Evolutionary conservation across 2,113 vertebrate species (phyloP).

Genomic region (Ellobius talpinus): DNA sequence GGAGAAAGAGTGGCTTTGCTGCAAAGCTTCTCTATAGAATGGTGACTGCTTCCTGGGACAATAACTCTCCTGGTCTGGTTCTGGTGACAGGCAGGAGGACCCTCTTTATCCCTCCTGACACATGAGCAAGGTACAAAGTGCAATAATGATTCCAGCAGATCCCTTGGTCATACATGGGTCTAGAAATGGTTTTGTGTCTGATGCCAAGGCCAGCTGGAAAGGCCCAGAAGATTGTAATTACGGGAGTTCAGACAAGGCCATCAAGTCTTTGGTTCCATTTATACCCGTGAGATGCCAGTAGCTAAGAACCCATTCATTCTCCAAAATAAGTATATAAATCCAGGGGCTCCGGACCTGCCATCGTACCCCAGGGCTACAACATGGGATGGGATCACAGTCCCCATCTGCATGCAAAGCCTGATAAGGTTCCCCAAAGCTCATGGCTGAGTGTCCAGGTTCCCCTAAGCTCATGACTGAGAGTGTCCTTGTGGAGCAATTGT

Average conservation of each 20-base stretch:
- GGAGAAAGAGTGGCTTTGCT: not conserved
- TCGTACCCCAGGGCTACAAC: too few species aligned
- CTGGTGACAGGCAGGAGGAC: not conserved
- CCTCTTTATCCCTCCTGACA: not conserved
- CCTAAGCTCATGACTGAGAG: rapidly evolving
- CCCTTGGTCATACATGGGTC: not conserved
- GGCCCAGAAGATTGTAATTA: not conserved
- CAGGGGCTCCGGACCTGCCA: not conserved
- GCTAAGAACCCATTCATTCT: not conserved
- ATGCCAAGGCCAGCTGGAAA: not conserved
- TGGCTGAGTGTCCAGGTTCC: not conserved
- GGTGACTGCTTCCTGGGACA: not conserved
- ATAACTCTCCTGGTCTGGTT: not conserved
- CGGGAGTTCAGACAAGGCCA: not conserved
- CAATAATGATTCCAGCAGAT: too few species aligned
- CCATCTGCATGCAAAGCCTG: not conserved
- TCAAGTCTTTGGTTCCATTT: not conserved
- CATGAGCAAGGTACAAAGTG: not conserved
- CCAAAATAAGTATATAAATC: not conserved
- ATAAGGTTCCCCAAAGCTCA: rapidly evolving
- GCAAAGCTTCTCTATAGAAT: not conserved
- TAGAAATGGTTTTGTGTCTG: not conserved
- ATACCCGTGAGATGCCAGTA: not conserved
- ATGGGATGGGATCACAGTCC: rapidly evolving
- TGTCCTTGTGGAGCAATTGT: rapidly evolving